Evolutionary conservation across 2,797 vertebrate genomes (phyloP).

Genomic region (Graptemys geographica): DNA sequence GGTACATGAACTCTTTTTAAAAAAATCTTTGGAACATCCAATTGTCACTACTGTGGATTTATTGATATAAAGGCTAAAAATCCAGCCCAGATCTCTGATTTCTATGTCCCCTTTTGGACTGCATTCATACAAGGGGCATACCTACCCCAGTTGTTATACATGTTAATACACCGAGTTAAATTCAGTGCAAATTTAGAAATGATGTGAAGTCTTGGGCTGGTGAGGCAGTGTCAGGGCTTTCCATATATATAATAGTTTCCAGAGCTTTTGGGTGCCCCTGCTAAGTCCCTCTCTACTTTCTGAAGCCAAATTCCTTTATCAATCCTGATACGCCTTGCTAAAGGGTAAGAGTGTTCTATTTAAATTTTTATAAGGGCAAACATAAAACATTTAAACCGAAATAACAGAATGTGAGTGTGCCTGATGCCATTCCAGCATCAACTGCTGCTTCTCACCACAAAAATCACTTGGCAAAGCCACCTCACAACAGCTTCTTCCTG

Average conservation of each 20-base stretch:
- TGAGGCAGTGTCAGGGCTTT: neutral
- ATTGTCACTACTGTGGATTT: neutral
- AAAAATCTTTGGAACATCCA: neutral
- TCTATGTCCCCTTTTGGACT: neutral
- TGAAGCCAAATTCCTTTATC: constrained; percentile 36
- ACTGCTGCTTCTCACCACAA: constrained; percentile 10
- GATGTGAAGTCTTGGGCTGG: neutral
- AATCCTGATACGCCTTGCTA: neutral
- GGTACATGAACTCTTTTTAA: neutral
- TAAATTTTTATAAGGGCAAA: constrained; percentile 66
- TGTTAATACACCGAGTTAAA: neutral
- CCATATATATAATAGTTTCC: neutral
- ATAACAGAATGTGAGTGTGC: constrained; percentile 1
- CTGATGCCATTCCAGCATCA: neutral
- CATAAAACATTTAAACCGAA: constrained; percentile 62
- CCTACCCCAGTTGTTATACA: neutral
- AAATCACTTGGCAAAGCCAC: neutral
- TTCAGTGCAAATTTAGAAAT: neutral
- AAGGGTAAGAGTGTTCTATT: constrained; percentile 27
- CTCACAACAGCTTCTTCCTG: neutral
- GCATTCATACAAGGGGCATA: neutral
- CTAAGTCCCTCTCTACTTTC: neutral
- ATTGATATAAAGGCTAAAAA: neutral
- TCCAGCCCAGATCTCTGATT: neutral
- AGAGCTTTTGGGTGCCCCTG: neutral